These are phyloP conservation scores for Dryobota labecula DNA, from an alignment of 2,888 invertebrate species.

Conservation along the genomic window DNA sequence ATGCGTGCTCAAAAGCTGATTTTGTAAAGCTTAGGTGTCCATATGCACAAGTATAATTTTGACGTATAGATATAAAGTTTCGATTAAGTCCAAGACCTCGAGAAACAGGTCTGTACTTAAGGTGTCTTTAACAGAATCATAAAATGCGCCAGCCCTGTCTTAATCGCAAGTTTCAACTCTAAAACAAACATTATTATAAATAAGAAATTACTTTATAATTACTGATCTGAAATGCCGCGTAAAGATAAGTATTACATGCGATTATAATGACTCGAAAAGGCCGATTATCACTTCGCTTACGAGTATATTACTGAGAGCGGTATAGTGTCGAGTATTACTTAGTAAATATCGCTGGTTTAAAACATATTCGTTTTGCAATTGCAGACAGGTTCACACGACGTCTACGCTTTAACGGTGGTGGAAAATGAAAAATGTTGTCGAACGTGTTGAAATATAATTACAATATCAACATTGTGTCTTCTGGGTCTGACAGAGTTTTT, in stretches of 20 bases:
- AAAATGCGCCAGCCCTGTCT: constrained; percentile 21
- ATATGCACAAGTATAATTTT: background rate
- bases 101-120: constrained; percentile 25
- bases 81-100: constrained; percentile 1
- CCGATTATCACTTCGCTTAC: constrained; percentile 50
- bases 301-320: constrained; percentile 44
- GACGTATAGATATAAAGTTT: background rate
- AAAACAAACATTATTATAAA: constrained; percentile 47
- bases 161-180: constrained; percentile 33
- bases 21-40: background rate
- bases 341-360: constrained; percentile 18
- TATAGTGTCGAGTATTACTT: constrained; percentile 40
- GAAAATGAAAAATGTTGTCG: background rate
- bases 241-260: constrained; percentile 53
- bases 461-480: background rate
- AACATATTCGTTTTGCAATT: constrained; percentile 24
- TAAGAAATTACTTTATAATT: constrained; percentile 56
- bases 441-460: background rate
- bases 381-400: background rate
- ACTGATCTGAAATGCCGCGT: constrained; percentile 54
- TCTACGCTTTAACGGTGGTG: background rate
- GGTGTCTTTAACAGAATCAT: constrained; percentile 32
- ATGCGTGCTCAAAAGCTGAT: background rate
- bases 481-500: background rate
- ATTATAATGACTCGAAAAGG: constrained; percentile 47